A percentile compares a stretch with the other conserved stretches of the same genome.
Conservation (phyloP, 2,797 vertebrate genomes). For the Coluber constrictor region DNA sequence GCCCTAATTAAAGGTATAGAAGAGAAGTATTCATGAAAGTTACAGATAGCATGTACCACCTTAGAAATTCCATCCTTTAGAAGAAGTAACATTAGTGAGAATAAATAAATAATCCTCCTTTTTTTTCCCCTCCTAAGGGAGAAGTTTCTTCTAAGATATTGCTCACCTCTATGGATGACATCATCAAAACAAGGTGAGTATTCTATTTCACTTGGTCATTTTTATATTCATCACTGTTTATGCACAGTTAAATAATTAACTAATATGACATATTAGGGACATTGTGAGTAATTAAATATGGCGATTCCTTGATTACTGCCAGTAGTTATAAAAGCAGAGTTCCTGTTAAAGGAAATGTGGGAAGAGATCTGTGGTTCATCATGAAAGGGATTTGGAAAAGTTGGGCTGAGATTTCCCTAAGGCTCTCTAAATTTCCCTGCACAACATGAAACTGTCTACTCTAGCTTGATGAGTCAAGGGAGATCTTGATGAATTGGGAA, state of each 20-base stretch:
- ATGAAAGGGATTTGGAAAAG: not conserved
- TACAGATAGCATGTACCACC: not conserved
- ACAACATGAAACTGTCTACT: not conserved
- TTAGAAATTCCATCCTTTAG: not conserved
- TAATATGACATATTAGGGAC: not conserved
- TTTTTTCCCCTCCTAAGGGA: not conserved
- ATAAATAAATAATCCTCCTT: not conserved
- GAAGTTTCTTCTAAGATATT: not conserved
- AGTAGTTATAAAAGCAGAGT: not conserved
- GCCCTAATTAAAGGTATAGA: not conserved
- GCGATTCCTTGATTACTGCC: not conserved
- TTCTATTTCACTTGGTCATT: not conserved
- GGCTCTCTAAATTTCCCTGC: not conserved
- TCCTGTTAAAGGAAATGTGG: not conserved
- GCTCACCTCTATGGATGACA: not conserved
- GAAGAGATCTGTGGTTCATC: not conserved
- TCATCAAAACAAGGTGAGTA: not conserved
- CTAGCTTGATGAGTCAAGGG: not conserved
- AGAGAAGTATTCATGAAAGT: not conserved
- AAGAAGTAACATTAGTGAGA: not conserved
- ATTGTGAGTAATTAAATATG: not conserved
- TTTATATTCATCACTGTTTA: not conserved
- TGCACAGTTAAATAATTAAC: not conserved
- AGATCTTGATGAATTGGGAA: not conserved
- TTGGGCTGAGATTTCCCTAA: not conserved